Evolutionary conservation across 2,888 invertebrate species (phyloP), one percentile per base, ranked within the genome.

Genomic region (Bombyx huttoni): DNA sequence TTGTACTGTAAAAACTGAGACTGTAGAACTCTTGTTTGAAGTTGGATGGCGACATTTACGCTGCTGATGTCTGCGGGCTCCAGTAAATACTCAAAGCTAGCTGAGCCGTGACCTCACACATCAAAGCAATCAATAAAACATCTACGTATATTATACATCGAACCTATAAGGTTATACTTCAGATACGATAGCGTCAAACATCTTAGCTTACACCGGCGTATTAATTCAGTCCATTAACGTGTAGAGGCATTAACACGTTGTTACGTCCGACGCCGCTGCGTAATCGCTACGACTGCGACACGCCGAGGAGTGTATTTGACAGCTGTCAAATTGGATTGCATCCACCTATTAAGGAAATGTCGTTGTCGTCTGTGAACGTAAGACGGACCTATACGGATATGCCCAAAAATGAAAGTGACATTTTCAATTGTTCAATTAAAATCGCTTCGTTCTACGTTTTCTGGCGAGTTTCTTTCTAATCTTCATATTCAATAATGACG

Each of bases 291-390:
- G 68, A 72, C 73, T 71, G 64, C 78, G 79, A 80, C 79, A 75
- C 68, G 72, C 71, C 78, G 73, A 75, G 77, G 79, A 78, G 76
- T 87, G 87, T 82, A 74, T 81, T 82, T 85, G 86, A 86, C 87
- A 85, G 80, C 81, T 84, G 85, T 84, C 86, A 86, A 82, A 83
- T 78, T 83, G 83, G 80, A 85, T 86, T 78, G 81, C 80, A 81
- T 78, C 75, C 64, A 75, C 80, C 83, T 83, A 85, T 85, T 84
- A 83, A 50, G 79, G 81, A 75, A 77, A 79, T 77, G 78, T 79
- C 76, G 77, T 66, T 63, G 64, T 60, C 59, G 61, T 52, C 49
- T 54, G 49, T 54, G 55, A 52, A 53, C 53, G 49, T 51, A 51
- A 48, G 52, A 57, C 58, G 12, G 40, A 40, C 6, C 12, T 40